Conservation (phyloP, 2,113 vertebrate genomes). For the Nesoenas mayeri region DNA sequence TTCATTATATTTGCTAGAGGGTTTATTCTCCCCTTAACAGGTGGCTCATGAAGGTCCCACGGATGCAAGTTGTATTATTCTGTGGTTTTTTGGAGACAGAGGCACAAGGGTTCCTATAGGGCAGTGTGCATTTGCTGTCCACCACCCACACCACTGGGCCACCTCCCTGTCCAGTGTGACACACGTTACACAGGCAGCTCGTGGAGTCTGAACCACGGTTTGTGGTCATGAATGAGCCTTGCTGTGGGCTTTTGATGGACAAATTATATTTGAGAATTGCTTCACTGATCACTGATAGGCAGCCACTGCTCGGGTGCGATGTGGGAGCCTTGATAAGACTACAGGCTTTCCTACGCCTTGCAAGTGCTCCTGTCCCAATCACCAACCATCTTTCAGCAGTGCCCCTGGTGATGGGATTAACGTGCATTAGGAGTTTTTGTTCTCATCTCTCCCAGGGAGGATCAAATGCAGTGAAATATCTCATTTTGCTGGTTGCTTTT, state of each 20-base stretch:
- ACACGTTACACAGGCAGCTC: neutral
- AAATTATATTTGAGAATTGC: neutral
- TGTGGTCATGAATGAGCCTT: neutral
- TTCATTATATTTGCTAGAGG: neutral
- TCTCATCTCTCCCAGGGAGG: conserved; percentile 48
- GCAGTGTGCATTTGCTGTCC: neutral
- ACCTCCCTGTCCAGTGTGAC: neutral
- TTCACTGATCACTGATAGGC: neutral
- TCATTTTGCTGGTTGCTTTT: conserved; percentile 50
- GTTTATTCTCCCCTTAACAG: neutral
- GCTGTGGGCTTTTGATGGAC: neutral
- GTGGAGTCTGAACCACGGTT: neutral
- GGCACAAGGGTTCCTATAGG: neutral
- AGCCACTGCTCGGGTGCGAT: neutral
- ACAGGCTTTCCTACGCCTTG: neutral
- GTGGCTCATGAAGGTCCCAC: neutral
- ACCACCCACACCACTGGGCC: neutral
- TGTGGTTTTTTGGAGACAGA: neutral
- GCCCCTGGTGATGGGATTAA: conserved; percentile 45
- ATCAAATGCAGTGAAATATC: conserved; percentile 44
- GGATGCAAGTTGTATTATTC: neutral
- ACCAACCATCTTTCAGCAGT: conserved; percentile 47
- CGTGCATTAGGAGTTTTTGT: conserved; percentile 42
- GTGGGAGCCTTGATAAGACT: neutral
- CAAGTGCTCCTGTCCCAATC: neutral